A percentile compares a stretch with the other conserved stretches of the same genome.
These are phyloP conservation scores for Caenorhabditis latens DNA, from an alignment of 1,140 invertebrate genomes.

Conservation along the genomic window DNA sequence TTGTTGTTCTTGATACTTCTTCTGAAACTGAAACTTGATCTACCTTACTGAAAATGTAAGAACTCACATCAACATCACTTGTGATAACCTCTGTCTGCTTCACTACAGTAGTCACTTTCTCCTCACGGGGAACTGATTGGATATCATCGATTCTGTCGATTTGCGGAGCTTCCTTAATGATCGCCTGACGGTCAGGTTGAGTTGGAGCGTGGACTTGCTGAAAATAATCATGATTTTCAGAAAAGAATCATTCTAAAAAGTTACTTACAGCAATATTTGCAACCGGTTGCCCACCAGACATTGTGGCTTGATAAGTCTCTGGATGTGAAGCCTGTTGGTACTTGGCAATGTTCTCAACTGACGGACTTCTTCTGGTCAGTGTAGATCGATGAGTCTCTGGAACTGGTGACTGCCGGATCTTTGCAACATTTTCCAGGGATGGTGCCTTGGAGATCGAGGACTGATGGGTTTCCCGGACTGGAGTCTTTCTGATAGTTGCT, in stretches of 20 bases:
- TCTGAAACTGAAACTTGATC: neutral
- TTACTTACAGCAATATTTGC: slow-evolving; percentile 52
- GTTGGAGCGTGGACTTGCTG: slow-evolving; percentile 56
- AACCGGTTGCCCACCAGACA: slow-evolving; percentile 14
- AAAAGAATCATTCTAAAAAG: neutral
- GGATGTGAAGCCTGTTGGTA: slow-evolving; percentile 26
- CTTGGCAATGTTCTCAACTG: slow-evolving; percentile 54
- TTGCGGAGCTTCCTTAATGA: slow-evolving; percentile 25
- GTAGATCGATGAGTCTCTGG: slow-evolving; percentile 53
- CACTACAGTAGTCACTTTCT: neutral
- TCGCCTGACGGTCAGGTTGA: slow-evolving; percentile 9
- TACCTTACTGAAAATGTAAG: neutral
- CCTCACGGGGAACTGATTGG: neutral
- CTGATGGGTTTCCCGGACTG: slow-evolving; percentile 40
- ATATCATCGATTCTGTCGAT: slow-evolving; percentile 58
- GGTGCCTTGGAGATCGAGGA: slow-evolving; percentile 38
- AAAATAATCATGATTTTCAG: neutral
- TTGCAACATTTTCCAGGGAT: slow-evolving; percentile 57
- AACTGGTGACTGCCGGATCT: slow-evolving; percentile 42
- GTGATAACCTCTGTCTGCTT: slow-evolving; percentile 4
- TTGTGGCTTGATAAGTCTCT: slow-evolving; percentile 49
- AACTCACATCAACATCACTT: slow-evolving; percentile 34
- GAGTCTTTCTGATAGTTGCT: slow-evolving; percentile 45
- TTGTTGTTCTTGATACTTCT: slow-evolving; percentile 53
- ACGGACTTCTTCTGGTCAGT: slow-evolving; percentile 51